Conservation (phyloP, 2,888 invertebrate species). For the Xylocampa areola region DNA sequence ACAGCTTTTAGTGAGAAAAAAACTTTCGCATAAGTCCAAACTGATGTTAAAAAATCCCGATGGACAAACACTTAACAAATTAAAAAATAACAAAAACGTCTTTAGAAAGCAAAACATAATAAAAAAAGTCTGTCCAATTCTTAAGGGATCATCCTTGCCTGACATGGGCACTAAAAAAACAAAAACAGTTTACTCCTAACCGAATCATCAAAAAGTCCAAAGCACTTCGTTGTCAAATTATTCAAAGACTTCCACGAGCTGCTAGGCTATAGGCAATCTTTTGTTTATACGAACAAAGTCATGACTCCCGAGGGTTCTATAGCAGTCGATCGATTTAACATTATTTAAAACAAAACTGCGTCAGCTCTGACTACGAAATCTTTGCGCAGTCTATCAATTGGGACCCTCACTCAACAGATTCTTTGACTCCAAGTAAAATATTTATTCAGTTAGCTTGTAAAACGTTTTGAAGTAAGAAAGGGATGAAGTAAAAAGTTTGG, state of each 20-base stretch:
- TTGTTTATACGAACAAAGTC: slow-evolving; percentile 32
- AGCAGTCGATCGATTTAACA: slow-evolving; percentile 36
- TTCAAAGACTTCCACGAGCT: slow-evolving; percentile 33
- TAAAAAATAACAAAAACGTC: too few relatives aligned
- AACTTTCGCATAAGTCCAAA: too few relatives aligned
- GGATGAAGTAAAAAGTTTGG: slow-evolving; percentile 20
- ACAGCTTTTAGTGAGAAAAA: too few relatives aligned
- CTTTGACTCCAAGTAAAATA: slow-evolving; percentile 35
- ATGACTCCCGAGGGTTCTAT: slow-evolving; percentile 19
- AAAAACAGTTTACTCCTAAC: not conserved
- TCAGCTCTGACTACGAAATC: slow-evolving; percentile 23
- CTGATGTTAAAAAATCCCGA: too few relatives aligned
- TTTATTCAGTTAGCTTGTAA: slow-evolving; percentile 35
- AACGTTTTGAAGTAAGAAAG: slow-evolving; percentile 30
- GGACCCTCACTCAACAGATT: slow-evolving; percentile 7
- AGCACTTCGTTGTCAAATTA: slow-evolving; percentile 31
- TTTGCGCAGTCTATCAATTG: slow-evolving; percentile 35
- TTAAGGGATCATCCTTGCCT: not conserved
- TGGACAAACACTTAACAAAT: too few relatives aligned
- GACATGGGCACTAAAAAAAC: not conserved
- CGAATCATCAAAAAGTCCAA: slow-evolving; percentile 7
- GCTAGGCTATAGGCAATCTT: slow-evolving; percentile 24
- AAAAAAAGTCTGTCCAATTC: not conserved
- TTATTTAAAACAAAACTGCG: slow-evolving; percentile 39
- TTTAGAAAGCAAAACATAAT: too few relatives aligned